Percentiles rank a stretch among this genome's conserved stretches.
Evolutionary conservation across 2,888 invertebrate genomes (phyloP).

Genomic region (Elegia similella): DNA sequence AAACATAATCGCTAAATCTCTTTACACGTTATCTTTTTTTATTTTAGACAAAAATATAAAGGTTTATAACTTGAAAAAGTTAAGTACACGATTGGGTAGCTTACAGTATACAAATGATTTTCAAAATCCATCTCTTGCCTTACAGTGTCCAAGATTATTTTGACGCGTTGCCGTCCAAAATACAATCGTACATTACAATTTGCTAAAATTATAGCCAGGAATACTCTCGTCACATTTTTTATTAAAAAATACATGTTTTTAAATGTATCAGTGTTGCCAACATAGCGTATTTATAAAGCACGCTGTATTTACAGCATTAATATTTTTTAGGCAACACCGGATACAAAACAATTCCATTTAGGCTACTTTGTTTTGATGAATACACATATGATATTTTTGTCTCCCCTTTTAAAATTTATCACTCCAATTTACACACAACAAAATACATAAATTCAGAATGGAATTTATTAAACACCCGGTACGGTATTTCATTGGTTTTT

Average conservation of each 20-base stretch:
- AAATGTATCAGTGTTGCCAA: not conserved
- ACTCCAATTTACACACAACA: too few relatives aligned
- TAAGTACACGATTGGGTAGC: not conserved
- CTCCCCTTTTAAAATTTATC: too few relatives aligned
- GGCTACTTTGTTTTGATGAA: too few relatives aligned
- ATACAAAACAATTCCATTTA: too few relatives aligned
- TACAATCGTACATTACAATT: slow-evolving; percentile 6
- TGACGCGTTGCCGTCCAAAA: not conserved
- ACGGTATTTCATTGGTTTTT: too few relatives aligned
- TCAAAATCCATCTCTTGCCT: slow-evolving; percentile 1
- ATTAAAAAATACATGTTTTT: not conserved
- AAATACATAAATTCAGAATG: too few relatives aligned
- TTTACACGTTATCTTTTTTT: slow-evolving; percentile 3
- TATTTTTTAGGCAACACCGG: not conserved
- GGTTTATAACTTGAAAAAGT: not conserved
- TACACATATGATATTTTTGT: too few relatives aligned
- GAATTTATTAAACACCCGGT: too few relatives aligned
- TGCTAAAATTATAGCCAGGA: slow-evolving; percentile 8
- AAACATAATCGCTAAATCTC: slow-evolving; percentile 2
- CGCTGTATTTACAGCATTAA: not conserved
- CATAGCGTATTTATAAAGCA: not conserved
- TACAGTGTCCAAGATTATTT: not conserved
- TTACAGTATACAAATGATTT: not conserved
- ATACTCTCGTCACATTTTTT: not conserved
- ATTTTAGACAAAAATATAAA: not conserved